Percentiles rank a stretch among this genome's conserved stretches.
phyloP scores from a whole-genome alignment of 2,797 vertebrate species.

The Sebastes wilsoni region DNA sequence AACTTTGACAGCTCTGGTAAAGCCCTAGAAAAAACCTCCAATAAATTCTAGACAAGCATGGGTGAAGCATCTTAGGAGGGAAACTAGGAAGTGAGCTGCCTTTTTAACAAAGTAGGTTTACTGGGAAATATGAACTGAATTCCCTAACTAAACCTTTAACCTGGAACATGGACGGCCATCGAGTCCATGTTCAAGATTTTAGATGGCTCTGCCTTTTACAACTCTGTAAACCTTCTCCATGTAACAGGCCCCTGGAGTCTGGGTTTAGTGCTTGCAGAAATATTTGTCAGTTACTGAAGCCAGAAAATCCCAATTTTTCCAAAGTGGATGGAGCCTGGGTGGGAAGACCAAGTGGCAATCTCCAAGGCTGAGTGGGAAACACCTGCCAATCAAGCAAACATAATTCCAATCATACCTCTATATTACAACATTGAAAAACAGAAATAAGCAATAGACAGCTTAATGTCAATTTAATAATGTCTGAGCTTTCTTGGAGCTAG shows the following conservation, averaged over 20 bases:
- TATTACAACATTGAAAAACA: background rate
- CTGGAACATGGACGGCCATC: too few relatives aligned
- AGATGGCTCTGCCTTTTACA: background rate
- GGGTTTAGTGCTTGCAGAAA: background rate
- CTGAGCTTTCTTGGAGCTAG: background rate
- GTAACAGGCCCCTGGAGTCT: too few relatives aligned
- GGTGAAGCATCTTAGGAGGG: background rate
- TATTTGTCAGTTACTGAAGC: background rate
- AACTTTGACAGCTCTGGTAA: too few relatives aligned
- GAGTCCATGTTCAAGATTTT: background rate
- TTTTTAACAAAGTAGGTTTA: background rate
- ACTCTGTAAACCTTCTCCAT: background rate
- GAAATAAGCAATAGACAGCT: background rate
- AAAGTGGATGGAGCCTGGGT: background rate
- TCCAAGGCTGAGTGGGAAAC: background rate
- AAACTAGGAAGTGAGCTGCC: background rate
- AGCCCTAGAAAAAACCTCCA: rapidly evolving
- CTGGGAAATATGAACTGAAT: background rate
- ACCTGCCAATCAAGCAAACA: background rate
- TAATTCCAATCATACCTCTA: background rate
- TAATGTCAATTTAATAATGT: background rate
- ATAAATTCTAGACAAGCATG: background rate
- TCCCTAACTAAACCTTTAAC: background rate
- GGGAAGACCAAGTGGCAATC: background rate
- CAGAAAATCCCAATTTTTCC: background rate